Evolutionary conservation across 2,888 invertebrate species (phyloP), one percentile per base, ranked within the genome.

Genomic region (Meghimatium bilineatum): DNA sequence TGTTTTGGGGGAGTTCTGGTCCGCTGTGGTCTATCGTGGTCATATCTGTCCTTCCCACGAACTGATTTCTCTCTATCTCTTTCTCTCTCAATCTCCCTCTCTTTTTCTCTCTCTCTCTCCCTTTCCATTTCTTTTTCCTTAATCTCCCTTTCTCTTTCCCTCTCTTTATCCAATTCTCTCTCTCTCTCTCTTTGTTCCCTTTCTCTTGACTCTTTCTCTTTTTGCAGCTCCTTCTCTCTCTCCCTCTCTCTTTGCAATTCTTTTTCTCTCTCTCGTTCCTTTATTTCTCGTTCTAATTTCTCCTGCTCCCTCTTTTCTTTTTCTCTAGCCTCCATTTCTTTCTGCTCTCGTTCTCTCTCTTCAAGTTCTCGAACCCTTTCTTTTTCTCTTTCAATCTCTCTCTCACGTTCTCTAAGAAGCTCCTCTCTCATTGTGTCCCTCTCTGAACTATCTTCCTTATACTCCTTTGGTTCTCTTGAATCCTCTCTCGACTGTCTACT

Each of bases 401-500:
- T 44, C 60, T 83, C 85, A n/a, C 82, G 60, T 60, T 82, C 83
- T 77, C 85, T 44, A 52, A 34, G 49, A 44, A 66, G 66, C 23
- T 81, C 75, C 32, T 80, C 69, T 79, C 85, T 82, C 34, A 80
- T 82, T 52, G 82, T 79, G 12, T 87, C 83, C 72, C 84, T 82
- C 36, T 80, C 80, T 3, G 26, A 38, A 56, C 69, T 76, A 0
- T 60, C 77, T 38, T 88, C 87, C 36, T 84, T 74, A 52, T 86
- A 78, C 17, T 88, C 89, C 76, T 86, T 80, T 5, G 87, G 84
- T 49, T 89, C 89, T 32, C 86, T 83, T 17, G 87, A 86, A 1
- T 87, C 83, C 67, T 87, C 89, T 84, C 89, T 84, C 0, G 88
- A 88, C 49, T 81, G 83, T 49, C 87, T 79, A n/a, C 85, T 69